Conservation (phyloP, 2,113 vertebrate genomes). For the Calidris pygmaea region DNA sequence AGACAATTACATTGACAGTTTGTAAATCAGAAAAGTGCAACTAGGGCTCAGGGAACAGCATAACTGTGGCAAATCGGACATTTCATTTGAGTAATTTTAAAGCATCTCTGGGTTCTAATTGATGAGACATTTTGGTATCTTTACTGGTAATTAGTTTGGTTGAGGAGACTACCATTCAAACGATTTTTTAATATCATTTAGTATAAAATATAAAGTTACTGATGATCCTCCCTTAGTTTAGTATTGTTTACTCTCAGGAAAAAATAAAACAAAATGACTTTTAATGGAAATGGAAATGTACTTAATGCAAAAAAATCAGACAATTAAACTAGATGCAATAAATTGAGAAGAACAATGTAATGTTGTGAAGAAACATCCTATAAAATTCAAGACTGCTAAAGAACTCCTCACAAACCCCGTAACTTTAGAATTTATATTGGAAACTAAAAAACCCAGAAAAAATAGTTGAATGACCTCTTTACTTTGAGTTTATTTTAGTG, state of each 20-base stretch:
- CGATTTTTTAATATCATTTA: not conserved
- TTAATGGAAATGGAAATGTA: not conserved
- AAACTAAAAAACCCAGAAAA: not conserved
- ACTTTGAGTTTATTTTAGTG: not conserved
- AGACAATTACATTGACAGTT: not conserved
- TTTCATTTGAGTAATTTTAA: not conserved
- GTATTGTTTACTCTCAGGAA: rapidly evolving
- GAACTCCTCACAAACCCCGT: not conserved
- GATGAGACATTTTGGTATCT: not conserved
- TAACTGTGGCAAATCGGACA: not conserved
- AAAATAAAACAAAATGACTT: not conserved
- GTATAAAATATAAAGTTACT: not conserved
- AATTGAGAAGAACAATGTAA: not conserved
- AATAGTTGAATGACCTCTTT: not conserved
- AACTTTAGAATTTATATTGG: not conserved
- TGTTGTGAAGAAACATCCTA: not conserved
- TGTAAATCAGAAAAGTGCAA: not conserved
- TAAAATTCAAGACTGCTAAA: not conserved
- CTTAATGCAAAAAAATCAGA: not conserved
- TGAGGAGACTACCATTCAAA: not conserved
- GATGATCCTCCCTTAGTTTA: not conserved
- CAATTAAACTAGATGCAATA: not conserved
- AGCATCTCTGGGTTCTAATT: not conserved
- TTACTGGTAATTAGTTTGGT: not conserved
- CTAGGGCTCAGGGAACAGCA: not conserved